These are phyloP conservation scores for Mystacides longicornis DNA, from an alignment of 2,888 invertebrate species.

Conservation along the genomic window DNA sequence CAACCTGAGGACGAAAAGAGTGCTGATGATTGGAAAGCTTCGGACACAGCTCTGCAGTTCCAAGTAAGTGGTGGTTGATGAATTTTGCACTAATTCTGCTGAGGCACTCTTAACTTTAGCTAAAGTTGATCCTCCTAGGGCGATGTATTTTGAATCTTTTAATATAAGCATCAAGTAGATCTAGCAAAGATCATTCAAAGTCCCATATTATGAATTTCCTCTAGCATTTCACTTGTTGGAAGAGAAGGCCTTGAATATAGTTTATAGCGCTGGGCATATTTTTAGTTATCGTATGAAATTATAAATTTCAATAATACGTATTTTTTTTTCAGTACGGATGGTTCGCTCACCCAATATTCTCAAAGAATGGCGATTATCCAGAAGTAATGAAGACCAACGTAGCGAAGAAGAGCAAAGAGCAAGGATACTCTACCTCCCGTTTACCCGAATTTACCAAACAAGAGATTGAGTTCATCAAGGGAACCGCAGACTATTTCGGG, in stretches of 20 bases:
- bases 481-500: constrained; percentile 59
- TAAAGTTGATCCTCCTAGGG: too few relatives aligned
- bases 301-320: not conserved
- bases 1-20: constrained; percentile 29
- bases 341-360: constrained; percentile 55
- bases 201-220: too few relatives aligned
- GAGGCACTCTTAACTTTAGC: too few relatives aligned
- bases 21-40: constrained; percentile 39
- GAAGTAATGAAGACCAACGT: constrained; percentile 49
- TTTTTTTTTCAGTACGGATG: constrained; percentile 43
- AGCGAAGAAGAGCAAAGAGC: constrained; percentile 46
- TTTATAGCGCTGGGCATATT: not conserved
- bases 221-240: too few relatives aligned
- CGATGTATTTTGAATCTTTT: too few relatives aligned
- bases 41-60: constrained; percentile 41
- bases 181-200: too few relatives aligned
- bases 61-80: constrained; percentile 30
- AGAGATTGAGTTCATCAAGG: constrained; percentile 52
- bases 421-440: constrained; percentile 50
- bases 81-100: too few relatives aligned
- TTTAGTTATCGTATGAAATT: not conserved
- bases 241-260: too few relatives aligned
- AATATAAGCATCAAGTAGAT: too few relatives aligned
- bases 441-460: constrained; percentile 50
- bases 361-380: constrained; percentile 54